Base-by-base conservation (phyloP, 2,113 vertebrate genomes). In the Mastomys natalensis region DNA sequence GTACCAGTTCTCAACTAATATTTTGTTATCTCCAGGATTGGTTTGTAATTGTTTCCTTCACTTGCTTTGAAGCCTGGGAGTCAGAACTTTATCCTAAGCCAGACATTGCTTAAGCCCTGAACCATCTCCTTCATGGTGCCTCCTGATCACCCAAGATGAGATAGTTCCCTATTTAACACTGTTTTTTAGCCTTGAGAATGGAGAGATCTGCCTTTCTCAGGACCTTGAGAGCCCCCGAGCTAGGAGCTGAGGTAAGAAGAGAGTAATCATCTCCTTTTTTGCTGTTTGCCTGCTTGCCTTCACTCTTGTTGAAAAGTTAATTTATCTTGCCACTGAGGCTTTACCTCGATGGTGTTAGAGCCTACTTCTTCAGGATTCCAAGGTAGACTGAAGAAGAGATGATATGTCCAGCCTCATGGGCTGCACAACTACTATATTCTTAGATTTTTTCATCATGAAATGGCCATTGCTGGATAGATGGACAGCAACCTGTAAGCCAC, bases 141-240 rank as follows among this genome's bases (percentile, higher is more conserved):
- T 3, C 1, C 0, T 45, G 60, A 68, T 15, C 24, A 77, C 31
- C 26, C 73, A 37, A 29, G 84, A 51, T 22, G 37, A 16, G 1
- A 1, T 58, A 13, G 3, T 3, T 73, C 45, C 81, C 29, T 8
- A 16, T 24, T 3, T 12, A 58, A 2, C 8, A 9, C 0, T 48
- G 37, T 9, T 62, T 13, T 58, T 76, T 24, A 66, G 16, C n/a
- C 60, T 24, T 53, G 60, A 82, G 60, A 37, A 24, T 19, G 0
- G 15, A 60, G 15, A 16, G 37, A 1, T 87, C 73, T 53, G n/a
- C 16, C 55, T 90, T 84, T 53, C 7, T 84, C 55, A 31, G 66
- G 26, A 34, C 5, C 40, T n/a, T 0, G 0, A 74, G 48, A 31
- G 15, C 16, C 45, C 21, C 4, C 8, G 6, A 87, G 16, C 43